Percentiles rank a stretch among this genome's conserved stretches.
These are phyloP conservation scores for Stichopus horrens DNA, from an alignment of 53 echinoderm and acorn worm genomes.

Conservation along the genomic window DNA sequence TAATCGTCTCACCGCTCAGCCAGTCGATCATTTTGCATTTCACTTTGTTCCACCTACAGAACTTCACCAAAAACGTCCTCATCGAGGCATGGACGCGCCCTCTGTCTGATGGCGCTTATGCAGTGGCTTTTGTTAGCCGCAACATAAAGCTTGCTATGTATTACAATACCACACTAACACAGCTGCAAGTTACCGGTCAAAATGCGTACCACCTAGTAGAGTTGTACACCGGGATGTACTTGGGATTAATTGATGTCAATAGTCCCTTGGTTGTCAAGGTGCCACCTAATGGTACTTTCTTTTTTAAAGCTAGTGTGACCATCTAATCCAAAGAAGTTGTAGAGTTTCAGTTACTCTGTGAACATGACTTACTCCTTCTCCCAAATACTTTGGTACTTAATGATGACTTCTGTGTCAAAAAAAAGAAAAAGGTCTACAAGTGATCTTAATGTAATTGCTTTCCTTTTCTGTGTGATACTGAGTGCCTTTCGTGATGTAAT, in stretches of 20 bases:
- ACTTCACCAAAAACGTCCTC: background rate
- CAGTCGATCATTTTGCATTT: background rate
- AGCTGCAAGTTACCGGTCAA: slow-evolving; percentile 44
- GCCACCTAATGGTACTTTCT: slow-evolving; percentile 40
- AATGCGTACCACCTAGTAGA: slow-evolving; percentile 26
- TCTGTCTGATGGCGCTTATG: slow-evolving; percentile 33
- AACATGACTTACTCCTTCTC: no score
- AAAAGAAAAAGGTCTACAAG: no score
- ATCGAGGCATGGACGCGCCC: slow-evolving; percentile 62
- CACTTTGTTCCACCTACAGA: slow-evolving; percentile 1
- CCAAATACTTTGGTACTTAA: no score
- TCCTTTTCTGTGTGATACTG: no score
- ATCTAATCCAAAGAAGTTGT: background rate
- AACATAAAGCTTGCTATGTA: slow-evolving; percentile 47
- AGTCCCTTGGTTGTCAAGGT: slow-evolving; percentile 28
- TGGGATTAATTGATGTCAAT: slow-evolving; percentile 21
- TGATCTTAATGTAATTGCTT: no score
- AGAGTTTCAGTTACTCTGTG: no score
- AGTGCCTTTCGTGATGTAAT: no score
- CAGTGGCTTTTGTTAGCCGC: slow-evolving; percentile 57
- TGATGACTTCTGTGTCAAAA: no score
- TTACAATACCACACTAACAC: slow-evolving; percentile 55
- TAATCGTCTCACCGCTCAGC: background rate
- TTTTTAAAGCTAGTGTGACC: slow-evolving; percentile 42
- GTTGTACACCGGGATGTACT: slow-evolving; percentile 20